Conservation (phyloP, 2,888 invertebrate genomes). For the Lasioglossum villosulum region DNA sequence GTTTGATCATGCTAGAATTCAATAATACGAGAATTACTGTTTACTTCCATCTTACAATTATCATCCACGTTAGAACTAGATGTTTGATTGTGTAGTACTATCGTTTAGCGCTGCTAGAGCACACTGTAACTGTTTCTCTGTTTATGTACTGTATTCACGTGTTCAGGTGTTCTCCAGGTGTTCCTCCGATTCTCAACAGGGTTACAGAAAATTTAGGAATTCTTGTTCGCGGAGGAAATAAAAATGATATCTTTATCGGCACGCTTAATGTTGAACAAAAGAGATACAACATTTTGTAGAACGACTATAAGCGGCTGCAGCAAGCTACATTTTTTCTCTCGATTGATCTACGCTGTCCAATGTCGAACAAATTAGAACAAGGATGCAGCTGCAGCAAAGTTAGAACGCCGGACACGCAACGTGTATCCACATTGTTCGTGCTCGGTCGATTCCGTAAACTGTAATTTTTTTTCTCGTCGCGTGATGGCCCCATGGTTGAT, state of each 20-base stretch:
- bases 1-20: background rate
- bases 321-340: background rate
- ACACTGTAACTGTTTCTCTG: background rate
- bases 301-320: background rate
- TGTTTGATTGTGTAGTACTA: background rate
- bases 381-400: background rate
- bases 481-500: conserved; percentile 5
- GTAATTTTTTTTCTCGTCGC: conserved; percentile 2
- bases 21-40: background rate
- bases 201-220: background rate
- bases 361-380: background rate
- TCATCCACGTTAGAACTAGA: background rate
- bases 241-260: too few relatives aligned
- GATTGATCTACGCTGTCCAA: background rate
- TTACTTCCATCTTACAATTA: background rate
- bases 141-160: background rate
- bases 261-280: background rate
- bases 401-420: conserved; percentile 7
- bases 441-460: background rate
- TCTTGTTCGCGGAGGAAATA: too few relatives aligned
- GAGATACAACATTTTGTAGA: background rate
- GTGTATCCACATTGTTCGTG: conserved; percentile 3
- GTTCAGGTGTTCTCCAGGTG: background rate
- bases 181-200: background rate
- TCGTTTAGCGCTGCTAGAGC: background rate